These are phyloP conservation scores for Petrophora chlorosata DNA, from an alignment of 2,888 invertebrate species.

Conservation along the genomic window DNA sequence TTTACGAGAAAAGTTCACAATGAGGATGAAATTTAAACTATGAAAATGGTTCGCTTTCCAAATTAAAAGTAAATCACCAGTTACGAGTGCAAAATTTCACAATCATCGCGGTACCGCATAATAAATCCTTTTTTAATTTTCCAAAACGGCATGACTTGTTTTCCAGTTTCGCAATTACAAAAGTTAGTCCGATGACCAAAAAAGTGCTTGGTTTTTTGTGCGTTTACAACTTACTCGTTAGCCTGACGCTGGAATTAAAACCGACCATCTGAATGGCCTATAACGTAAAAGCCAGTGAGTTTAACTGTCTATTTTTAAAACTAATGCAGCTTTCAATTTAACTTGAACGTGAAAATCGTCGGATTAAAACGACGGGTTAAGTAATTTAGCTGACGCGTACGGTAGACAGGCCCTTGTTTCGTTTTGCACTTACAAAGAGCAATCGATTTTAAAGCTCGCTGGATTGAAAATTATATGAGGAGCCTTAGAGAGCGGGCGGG, in stretches of 20 bases:
- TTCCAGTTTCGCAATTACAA: constrained; percentile 24
- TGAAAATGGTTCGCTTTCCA: constrained; percentile 6
- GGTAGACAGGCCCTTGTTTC: constrained; percentile 62
- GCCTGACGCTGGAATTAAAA: constrained; percentile 24
- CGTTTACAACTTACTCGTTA: constrained; percentile 30
- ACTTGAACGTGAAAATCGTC: constrained; percentile 48
- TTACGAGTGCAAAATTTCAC: constrained; percentile 6
- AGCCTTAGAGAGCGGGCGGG: constrained; percentile 70
- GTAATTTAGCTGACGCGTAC: constrained; percentile 62
- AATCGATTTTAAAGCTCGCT: constrained; percentile 83
- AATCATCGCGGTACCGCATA: constrained; percentile 20
- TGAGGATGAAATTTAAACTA: constrained; percentile 15
- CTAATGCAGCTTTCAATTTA: constrained; percentile 43
- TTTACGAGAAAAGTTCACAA: constrained; percentile 20
- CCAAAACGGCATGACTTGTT: constrained; percentile 25
- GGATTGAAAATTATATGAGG: constrained; percentile 83
- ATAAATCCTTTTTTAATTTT: constrained; percentile 28
- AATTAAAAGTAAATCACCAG: constrained; percentile 19
- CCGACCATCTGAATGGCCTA: constrained; percentile 25
- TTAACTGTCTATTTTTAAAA: constrained; percentile 43
- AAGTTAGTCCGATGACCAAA: constrained; percentile 27
- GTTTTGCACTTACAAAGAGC: constrained; percentile 80
- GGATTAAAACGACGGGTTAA: constrained; percentile 52
- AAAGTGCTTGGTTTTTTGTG: constrained; percentile 24
- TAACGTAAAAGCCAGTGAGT: constrained; percentile 35